Conservation (phyloP, 2,113 vertebrate species). For the Cyprinodon tularosa region DNA sequence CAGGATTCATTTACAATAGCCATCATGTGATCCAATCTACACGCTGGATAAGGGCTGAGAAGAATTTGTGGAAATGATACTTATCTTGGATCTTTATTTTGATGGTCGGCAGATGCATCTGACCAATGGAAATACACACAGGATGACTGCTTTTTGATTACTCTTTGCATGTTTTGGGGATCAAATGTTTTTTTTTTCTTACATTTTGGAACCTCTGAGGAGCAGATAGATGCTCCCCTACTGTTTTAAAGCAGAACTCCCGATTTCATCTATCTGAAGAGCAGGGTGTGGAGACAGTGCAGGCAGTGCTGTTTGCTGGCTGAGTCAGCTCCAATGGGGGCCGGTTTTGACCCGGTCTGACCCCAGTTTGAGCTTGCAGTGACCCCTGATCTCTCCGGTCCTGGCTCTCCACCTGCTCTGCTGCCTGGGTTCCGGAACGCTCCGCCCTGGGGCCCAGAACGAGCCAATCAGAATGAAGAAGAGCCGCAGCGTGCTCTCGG, state of each 20-base stretch:
- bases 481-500: constrained; percentile 80
- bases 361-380: constrained; percentile 76
- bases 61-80: constrained; percentile 23
- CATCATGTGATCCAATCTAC: constrained; percentile 26
- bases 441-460: constrained; percentile 81
- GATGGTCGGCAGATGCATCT: constrained; percentile 29
- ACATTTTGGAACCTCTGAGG: constrained; percentile 28
- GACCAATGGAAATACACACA: constrained; percentile 45
- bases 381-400: constrained; percentile 79
- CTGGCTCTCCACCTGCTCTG: constrained; percentile 82
- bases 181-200: too few relatives aligned
- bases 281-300: constrained; percentile 15
- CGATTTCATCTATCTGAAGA: constrained; percentile 23
- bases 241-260: constrained; percentile 16
- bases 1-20: constrained; percentile 29
- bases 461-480: constrained; percentile 82
- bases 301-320: constrained; percentile 36
- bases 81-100: constrained; percentile 43
- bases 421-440: constrained; percentile 81
- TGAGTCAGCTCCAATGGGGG: constrained; percentile 70
- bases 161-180: not conserved
- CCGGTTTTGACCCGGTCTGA: constrained; percentile 75
- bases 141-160: constrained; percentile 27
- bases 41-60: constrained; percentile 36
- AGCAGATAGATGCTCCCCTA: constrained; percentile 35